Evolutionary conservation across 2,113 vertebrate genomes (phyloP).

Genomic region (Promerops cafer): DNA sequence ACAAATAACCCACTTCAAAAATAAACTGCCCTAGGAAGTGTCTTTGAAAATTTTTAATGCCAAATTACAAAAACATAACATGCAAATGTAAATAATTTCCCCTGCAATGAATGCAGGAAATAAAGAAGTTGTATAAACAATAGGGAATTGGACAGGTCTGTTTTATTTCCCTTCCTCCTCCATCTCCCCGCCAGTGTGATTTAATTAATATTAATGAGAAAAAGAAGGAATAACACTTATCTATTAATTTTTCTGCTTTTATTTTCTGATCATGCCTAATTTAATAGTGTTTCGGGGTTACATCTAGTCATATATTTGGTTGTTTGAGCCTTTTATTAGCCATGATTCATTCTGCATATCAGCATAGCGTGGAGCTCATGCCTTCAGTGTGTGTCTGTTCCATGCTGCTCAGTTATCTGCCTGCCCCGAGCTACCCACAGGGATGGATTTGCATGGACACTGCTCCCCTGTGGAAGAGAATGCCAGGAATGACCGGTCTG

Average conservation of each 20-base stretch:
- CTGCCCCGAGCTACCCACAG: background rate
- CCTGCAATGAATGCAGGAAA: background rate
- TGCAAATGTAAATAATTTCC: slow-evolving; percentile 1
- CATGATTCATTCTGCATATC: slow-evolving; percentile 61
- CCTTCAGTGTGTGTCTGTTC: background rate
- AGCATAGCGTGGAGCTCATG: slow-evolving; percentile 33
- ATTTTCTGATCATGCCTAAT: slow-evolving; percentile 55
- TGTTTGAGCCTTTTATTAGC: slow-evolving; percentile 38
- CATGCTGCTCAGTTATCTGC: slow-evolving; percentile 47
- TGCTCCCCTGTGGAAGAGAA: background rate
- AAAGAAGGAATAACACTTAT: background rate
- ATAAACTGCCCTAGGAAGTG: slow-evolving; percentile 20
- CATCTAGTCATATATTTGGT: slow-evolving; percentile 53
- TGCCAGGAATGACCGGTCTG: slow-evolving; percentile 47
- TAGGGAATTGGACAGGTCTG: background rate
- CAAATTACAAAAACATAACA: background rate
- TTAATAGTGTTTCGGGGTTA: slow-evolving; percentile 63
- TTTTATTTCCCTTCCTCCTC: background rate
- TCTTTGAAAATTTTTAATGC: background rate
- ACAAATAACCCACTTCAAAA: slow-evolving; percentile 45
- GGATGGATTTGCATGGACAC: slow-evolving; percentile 44
- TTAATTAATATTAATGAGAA: slow-evolving; percentile 10
- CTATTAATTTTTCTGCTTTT: slow-evolving; percentile 57
- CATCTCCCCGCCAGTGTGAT: background rate
- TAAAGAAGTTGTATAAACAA: background rate